Percentiles rank a stretch among this genome's conserved stretches.
Evolutionary conservation across 2,113 vertebrate species (phyloP).

Genomic region (Dipodomys merriami): DNA sequence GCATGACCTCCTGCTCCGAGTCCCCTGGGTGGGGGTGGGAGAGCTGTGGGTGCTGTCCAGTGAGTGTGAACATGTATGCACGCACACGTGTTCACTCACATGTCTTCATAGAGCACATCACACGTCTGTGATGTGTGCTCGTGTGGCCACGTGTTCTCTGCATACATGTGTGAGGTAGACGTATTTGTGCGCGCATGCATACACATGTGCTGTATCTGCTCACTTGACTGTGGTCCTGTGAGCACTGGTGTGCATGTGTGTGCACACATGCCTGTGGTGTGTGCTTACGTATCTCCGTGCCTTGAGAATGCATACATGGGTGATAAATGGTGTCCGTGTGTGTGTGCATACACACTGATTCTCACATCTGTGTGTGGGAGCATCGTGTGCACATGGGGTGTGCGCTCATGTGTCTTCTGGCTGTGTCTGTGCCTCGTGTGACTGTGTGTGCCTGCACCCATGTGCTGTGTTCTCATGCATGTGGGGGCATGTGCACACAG

Average conservation of each 20-base stretch:
- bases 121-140: not conserved
- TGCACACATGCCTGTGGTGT: too few species aligned
- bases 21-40: slow-evolving; percentile 85
- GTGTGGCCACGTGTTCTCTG: too few species aligned
- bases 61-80: not conserved
- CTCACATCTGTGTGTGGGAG: not conserved
- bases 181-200: not conserved
- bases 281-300: too few species aligned
- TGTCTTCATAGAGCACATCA: accelerated
- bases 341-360: not conserved
- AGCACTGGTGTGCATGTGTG: too few species aligned
- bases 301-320: too few species aligned
- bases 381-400: not conserved
- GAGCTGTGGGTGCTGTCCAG: not conserved
- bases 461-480: not conserved
- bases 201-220: too few species aligned
- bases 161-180: too few species aligned
- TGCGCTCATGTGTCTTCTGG: not conserved
- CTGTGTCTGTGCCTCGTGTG: not conserved
- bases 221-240: too few species aligned
- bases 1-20: slow-evolving; percentile 95
- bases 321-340: too few species aligned
- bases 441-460: not conserved
- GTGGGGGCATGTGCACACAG: not conserved
- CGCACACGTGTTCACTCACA: too few species aligned